Evolutionary conservation across 2,113 vertebrate genomes (phyloP), one percentile per base, ranked within the genome.

Genomic region (Engystomops pustulosus): DNA sequence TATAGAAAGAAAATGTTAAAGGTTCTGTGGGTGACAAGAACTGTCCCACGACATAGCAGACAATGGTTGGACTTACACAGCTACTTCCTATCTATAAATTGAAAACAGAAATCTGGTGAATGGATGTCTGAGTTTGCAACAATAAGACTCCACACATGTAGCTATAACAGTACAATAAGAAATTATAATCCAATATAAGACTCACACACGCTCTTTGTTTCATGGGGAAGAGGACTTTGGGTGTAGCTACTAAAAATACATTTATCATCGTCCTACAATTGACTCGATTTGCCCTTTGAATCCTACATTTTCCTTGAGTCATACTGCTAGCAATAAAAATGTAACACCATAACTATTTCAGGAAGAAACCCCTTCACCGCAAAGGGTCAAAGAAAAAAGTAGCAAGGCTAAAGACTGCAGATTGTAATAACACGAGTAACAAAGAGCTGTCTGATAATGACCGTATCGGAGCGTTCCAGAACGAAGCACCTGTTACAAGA

Each of bases 401-500:
- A 69, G 62, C 74, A 70, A 85, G 75, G 62, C 83, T 25, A 38
- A 32, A 23, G 76, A 77, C 74, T 58, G 83, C 15, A 67, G 18
- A 69, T n/a, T 53, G 75, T 18, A 78, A 85, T 78, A 79, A 84
- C 82, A 79, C 27, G n/a, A 44, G 75, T 85, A 85, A 85, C 83
- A 85, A 85, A 79, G 75, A 79, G 77, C 47, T 36, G 27, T 69
- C 74, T 79, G 74, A 84, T 84, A 45, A 85, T 58, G 36, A 53
- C 83, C 45, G 18, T 45, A 72, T 20, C 41, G 62, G 23, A 83
- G 58, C 65, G 55, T 72, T 51, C 80, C 80, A 74, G 53, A 62
- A 79, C 65, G 80, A 65, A 81, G 20, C 72, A 69, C 18, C 14
- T 88, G 81, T 70, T 89, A 84, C 87, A 36, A 85, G 58, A 70